Conservation (phyloP, 2,797 vertebrate species). For the Macropodus opercularis region DNA sequence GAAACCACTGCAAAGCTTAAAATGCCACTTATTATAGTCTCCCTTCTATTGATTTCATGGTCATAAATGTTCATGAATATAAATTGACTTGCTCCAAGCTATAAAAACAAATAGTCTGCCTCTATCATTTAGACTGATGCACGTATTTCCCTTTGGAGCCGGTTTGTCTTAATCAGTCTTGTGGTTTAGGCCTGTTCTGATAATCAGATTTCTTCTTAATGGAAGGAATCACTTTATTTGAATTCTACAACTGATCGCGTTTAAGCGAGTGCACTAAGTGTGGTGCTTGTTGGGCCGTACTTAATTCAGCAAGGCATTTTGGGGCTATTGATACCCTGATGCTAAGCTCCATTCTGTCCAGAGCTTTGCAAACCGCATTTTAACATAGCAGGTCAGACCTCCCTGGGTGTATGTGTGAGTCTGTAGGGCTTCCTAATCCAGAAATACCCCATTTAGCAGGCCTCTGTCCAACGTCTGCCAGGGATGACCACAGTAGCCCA, state of each 20-base stretch:
- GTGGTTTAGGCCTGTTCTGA: slow-evolving; percentile 17
- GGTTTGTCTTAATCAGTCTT: slow-evolving; percentile 20
- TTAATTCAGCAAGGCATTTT: slow-evolving; percentile 13
- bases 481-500: slow-evolving; percentile 63
- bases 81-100: not conserved
- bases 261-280: slow-evolving; percentile 16
- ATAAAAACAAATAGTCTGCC: slow-evolving; percentile 3
- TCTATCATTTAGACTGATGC: slow-evolving; percentile 25
- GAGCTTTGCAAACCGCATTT: slow-evolving; percentile 57
- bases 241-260: slow-evolving; percentile 11
- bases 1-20: not conserved
- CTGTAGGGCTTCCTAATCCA: slow-evolving; percentile 44
- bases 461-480: slow-evolving; percentile 48
- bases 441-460: slow-evolving; percentile 60
- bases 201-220: slow-evolving; percentile 35
- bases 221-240: slow-evolving; percentile 22
- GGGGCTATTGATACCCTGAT: slow-evolving; percentile 57
- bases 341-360: slow-evolving; percentile 41
- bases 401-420: slow-evolving; percentile 40
- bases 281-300: slow-evolving; percentile 8
- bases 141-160: slow-evolving; percentile 16
- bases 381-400: slow-evolving; percentile 72
- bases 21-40: slow-evolving; percentile 10
- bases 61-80: slow-evolving; percentile 35
- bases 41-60: slow-evolving; percentile 23